phyloP scores from a whole-genome alignment of 2,113 vertebrate genomes.

The Clarias batrachus region DNA sequence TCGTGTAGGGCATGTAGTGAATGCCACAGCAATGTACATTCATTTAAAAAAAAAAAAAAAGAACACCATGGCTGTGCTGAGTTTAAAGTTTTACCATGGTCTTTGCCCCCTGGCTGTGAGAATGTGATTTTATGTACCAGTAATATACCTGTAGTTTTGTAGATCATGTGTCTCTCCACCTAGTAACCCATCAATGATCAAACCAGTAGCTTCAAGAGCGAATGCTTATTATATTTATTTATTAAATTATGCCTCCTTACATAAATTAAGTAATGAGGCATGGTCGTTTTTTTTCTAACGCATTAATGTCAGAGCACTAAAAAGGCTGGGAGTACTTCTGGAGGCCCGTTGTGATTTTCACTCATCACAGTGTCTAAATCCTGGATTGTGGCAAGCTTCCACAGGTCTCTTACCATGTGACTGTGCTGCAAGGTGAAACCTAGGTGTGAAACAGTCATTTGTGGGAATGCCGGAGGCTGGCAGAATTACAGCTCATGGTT shows the following conservation, averaged over 20 bases:
- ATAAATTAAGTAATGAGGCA: background rate
- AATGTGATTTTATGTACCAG: conserved; percentile 22
- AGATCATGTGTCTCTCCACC: conserved; percentile 11
- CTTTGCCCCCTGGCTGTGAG: conserved; percentile 13
- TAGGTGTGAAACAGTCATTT: conserved; percentile 48
- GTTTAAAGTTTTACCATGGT: conserved; percentile 28
- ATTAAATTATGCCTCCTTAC: background rate
- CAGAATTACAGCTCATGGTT: conserved; percentile 30
- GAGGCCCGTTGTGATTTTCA: conserved; percentile 10
- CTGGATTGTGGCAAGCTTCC: conserved; percentile 38
- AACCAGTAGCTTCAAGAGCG: background rate
- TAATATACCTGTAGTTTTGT: conserved; percentile 7
- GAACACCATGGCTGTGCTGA: background rate
- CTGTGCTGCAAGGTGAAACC: conserved; percentile 33
- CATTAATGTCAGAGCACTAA: background rate
- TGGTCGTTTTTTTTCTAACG: background rate
- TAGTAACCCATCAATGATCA: conserved; percentile 19
- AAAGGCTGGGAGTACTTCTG: background rate
- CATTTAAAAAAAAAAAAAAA: background rate
- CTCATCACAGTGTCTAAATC: conserved; percentile 16
- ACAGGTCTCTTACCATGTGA: conserved; percentile 31
- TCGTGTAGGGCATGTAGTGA: conserved; percentile 48
- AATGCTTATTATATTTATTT: background rate
- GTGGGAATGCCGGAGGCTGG: conserved; percentile 41
- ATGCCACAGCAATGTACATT: conserved; percentile 41